Conservation (phyloP, 2,797 vertebrate species). For the Picus viridis region DNA sequence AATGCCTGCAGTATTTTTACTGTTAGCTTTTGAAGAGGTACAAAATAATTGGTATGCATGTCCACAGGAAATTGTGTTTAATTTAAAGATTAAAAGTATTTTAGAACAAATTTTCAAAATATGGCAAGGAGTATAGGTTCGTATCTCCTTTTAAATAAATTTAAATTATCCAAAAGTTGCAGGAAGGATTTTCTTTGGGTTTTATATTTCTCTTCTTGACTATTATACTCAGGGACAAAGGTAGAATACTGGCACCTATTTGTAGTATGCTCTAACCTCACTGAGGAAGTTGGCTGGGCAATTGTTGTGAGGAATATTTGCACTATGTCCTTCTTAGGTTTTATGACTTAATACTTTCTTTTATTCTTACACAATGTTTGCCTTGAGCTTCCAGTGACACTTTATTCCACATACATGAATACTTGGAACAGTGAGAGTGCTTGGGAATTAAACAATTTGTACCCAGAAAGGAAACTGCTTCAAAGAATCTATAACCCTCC, state of each 20-base stretch:
- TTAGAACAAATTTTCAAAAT: slow-evolving; percentile 53
- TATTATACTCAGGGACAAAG: background rate
- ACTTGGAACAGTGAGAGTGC: background rate
- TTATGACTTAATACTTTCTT: slow-evolving; percentile 19
- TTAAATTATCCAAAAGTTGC: background rate
- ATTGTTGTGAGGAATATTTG: background rate
- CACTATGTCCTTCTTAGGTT: slow-evolving; percentile 6
- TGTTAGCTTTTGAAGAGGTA: slow-evolving; percentile 47
- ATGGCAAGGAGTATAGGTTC: background rate
- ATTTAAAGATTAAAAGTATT: slow-evolving; percentile 28
- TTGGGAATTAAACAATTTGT: background rate
- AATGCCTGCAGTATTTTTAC: slow-evolving; percentile 60
- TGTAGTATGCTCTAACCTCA: background rate
- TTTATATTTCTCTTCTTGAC: background rate
- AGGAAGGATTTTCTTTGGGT: background rate
- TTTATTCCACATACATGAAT: background rate
- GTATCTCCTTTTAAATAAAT: background rate
- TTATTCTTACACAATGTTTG: background rate
- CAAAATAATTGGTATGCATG: slow-evolving; percentile 61
- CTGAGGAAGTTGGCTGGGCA: background rate
- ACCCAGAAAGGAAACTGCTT: slow-evolving; percentile 8
- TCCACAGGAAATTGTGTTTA: slow-evolving; percentile 56
- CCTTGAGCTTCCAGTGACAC: background rate
- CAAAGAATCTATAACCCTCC: background rate
- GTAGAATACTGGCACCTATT: background rate